Evolutionary conservation across 2,888 invertebrate genomes (phyloP).

Genomic region (Cinara cedri): DNA sequence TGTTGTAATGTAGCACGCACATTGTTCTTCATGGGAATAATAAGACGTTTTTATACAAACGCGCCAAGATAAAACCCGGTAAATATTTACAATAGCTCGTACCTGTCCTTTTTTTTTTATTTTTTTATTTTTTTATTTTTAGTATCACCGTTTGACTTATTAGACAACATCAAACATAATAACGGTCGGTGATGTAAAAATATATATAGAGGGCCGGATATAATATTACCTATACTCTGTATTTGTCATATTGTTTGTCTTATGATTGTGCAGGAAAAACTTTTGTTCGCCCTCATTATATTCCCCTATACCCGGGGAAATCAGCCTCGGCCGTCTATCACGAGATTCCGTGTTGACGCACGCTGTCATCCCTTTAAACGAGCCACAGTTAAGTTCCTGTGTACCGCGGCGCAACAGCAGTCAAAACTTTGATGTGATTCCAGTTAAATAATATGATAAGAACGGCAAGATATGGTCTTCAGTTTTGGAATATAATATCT

Average conservation of each 20-base stretch:
- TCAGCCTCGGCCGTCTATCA: conserved; percentile 15
- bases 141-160: not conserved
- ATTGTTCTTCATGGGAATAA: not conserved
- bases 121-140: not conserved
- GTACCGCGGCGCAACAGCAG: not conserved
- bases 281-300: conserved; percentile 22
- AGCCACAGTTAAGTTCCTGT: conserved; percentile 15
- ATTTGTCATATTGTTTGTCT: not conserved
- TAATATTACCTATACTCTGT: not conserved
- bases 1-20: not conserved
- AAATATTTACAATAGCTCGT: conserved; percentile 16
- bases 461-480: too few relatives aligned
- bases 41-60: not conserved
- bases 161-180: not conserved
- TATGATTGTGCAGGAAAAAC: conserved; percentile 8
- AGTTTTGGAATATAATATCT: too few relatives aligned
- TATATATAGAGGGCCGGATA: too few relatives aligned
- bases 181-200: too few relatives aligned
- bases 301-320: not conserved
- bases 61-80: conserved; percentile 9
- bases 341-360: not conserved
- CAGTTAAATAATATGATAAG: not conserved
- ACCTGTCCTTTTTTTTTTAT: too few relatives aligned
- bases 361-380: conserved; percentile 36
- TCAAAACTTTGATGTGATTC: conserved; percentile 21